Evolutionary conservation across 2,113 vertebrate species (phyloP).

Genomic region (Pachycephala philippinensis): DNA sequence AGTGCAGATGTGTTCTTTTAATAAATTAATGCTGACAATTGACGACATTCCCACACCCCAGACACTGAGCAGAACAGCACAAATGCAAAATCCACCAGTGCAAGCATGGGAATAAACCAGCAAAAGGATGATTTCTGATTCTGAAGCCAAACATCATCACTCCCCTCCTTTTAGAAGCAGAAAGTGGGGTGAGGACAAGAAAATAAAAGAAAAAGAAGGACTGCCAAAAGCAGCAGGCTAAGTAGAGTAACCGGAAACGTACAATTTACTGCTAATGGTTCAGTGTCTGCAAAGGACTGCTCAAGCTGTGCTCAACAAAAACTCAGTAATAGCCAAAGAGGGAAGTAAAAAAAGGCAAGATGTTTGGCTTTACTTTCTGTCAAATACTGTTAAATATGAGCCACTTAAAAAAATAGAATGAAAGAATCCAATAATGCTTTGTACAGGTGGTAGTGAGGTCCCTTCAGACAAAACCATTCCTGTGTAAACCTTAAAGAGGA

Average conservation of each 20-base stretch:
- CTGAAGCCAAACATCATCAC: background rate
- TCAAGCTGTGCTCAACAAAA: constrained; percentile 53
- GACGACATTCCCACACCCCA: background rate
- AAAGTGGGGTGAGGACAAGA: background rate
- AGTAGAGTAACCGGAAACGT: background rate
- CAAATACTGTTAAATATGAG: constrained; percentile 32
- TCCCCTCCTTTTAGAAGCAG: background rate
- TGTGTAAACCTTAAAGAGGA: constrained; percentile 90
- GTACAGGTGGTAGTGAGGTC: constrained; percentile 74
- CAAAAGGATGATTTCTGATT: background rate
- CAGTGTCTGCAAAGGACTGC: background rate
- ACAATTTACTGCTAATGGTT: background rate
- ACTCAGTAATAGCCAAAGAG: background rate
- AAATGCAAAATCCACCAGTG: background rate
- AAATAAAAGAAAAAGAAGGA: background rate
- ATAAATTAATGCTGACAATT: background rate
- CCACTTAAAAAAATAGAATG: background rate
- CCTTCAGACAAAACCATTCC: constrained; percentile 81
- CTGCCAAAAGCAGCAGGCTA: constrained; percentile 31
- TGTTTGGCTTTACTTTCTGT: constrained; percentile 10
- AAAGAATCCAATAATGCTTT: constrained; percentile 50
- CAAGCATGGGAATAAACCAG: background rate
- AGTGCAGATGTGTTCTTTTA: background rate
- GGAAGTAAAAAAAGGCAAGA: background rate
- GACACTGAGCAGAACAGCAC: background rate